Conservation (phyloP, 37 sponge, comb jelly and placozoan species). For the Halisarca cf. caerulea region DNA sequence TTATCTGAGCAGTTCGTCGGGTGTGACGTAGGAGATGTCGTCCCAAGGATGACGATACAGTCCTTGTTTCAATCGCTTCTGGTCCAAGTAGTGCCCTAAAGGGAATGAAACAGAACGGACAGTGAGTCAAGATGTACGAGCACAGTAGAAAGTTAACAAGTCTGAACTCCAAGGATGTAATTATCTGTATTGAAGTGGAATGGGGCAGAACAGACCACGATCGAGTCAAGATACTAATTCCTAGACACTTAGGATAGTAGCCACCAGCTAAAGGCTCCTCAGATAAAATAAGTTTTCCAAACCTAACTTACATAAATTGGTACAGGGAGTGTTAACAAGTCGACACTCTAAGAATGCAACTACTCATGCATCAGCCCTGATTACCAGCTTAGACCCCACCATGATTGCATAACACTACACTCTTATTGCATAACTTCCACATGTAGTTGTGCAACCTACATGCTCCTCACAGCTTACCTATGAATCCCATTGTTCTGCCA, state of each 20-base stretch:
- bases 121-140: neutral
- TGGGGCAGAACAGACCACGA: too few relatives aligned
- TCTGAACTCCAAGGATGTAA: too few relatives aligned
- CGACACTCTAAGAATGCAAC: too few relatives aligned
- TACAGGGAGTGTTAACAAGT: too few relatives aligned
- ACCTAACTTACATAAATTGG: too few relatives aligned
- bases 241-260: too few relatives aligned
- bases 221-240: too few relatives aligned
- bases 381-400: too few relatives aligned
- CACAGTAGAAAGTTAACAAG: neutral
- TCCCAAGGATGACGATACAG: conserved; percentile 99
- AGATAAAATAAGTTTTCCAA: too few relatives aligned
- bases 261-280: too few relatives aligned
- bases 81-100: conserved; percentile 94
- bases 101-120: neutral
- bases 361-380: too few relatives aligned
- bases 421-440: neutral
- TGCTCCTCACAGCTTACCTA: conserved; percentile 62
- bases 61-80: conserved; percentile 95
- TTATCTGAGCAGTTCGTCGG: conserved; percentile 41
- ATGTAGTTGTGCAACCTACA: neutral
- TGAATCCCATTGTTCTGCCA: conserved; percentile 93
- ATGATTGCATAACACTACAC: neutral
- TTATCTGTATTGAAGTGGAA: too few relatives aligned
- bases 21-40: conserved; percentile 92